Conservation (phyloP, 2,888 invertebrate species). For the Spatulosminthurus flaviceps region DNA sequence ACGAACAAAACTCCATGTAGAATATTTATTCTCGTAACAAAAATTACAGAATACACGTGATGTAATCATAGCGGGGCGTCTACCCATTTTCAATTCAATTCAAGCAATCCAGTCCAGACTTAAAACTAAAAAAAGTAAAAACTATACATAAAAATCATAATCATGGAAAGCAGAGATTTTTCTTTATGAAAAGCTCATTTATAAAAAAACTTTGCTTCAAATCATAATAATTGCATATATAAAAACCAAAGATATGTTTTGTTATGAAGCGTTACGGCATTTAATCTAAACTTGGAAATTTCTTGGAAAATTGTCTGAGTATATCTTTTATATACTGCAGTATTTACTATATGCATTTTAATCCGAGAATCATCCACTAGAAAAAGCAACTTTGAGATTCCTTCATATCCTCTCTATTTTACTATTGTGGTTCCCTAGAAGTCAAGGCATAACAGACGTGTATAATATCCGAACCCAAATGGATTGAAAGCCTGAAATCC, state of each 20-base stretch:
- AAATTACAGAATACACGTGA: constrained; percentile 24
- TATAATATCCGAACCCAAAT: constrained; percentile 15
- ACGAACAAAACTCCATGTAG: not conserved
- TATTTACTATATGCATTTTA: too few species aligned
- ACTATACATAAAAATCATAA: constrained; percentile 5
- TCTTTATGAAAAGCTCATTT: not conserved
- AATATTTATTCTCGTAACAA: not conserved
- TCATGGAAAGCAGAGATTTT: constrained; percentile 10
- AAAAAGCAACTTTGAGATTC: too few species aligned
- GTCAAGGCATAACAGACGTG: not conserved
- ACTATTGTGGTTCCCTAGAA: too few species aligned
- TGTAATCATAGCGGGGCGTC: constrained; percentile 28
- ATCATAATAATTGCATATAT: constrained; percentile 9
- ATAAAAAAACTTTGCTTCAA: not conserved
- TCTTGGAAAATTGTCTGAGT: not conserved
- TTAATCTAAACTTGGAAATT: not conserved
- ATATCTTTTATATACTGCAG: too few species aligned
- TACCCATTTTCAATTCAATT: constrained; percentile 6
- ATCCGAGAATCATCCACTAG: too few species aligned
- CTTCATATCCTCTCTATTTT: too few species aligned
- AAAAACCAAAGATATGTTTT: not conserved
- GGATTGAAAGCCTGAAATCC: constrained; percentile 36
- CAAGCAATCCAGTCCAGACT: not conserved
- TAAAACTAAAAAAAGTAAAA: too few species aligned
- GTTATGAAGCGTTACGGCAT: not conserved